Evolutionary conservation across 2,888 invertebrate species (phyloP).

Genomic region (Hylaea fasciaria): DNA sequence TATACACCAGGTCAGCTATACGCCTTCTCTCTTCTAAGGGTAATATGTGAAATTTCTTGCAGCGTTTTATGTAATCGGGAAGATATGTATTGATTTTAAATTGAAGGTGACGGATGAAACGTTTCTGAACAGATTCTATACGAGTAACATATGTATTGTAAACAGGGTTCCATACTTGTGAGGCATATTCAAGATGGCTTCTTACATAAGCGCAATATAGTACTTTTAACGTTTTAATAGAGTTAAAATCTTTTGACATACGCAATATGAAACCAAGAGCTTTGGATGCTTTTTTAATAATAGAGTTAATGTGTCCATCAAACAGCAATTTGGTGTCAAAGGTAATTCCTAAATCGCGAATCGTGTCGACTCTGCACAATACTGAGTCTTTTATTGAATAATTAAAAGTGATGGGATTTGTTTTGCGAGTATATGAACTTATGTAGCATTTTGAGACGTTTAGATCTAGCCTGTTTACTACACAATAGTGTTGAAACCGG

Average conservation of each 20-base stretch:
- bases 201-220: slow-evolving; percentile 17
- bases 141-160: not conserved
- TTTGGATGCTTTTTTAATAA: not conserved
- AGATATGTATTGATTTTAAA: not conserved
- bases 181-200: slow-evolving; percentile 3
- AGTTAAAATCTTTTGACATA: slow-evolving; percentile 7
- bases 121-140: not conserved
- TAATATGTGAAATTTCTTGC: not conserved
- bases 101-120: not conserved
- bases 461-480: slow-evolving; percentile 15
- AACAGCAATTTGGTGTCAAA: not conserved
- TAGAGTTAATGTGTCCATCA: not conserved
- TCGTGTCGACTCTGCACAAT: not conserved
- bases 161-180: not conserved
- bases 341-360: not conserved
- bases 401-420: not conserved
- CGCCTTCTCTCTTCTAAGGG: not conserved
- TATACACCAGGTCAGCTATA: not conserved
- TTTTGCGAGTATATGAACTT: not conserved
- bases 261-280: not conserved
- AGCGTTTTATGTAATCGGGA: not conserved
- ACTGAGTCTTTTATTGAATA: not conserved
- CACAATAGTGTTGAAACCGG: slow-evolving; percentile 14
- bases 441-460: slow-evolving; percentile 3
- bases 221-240: slow-evolving; percentile 24